phyloP scores from a whole-genome alignment of 2,113 vertebrate genomes.

The Neomonachus schauinslandi region DNA sequence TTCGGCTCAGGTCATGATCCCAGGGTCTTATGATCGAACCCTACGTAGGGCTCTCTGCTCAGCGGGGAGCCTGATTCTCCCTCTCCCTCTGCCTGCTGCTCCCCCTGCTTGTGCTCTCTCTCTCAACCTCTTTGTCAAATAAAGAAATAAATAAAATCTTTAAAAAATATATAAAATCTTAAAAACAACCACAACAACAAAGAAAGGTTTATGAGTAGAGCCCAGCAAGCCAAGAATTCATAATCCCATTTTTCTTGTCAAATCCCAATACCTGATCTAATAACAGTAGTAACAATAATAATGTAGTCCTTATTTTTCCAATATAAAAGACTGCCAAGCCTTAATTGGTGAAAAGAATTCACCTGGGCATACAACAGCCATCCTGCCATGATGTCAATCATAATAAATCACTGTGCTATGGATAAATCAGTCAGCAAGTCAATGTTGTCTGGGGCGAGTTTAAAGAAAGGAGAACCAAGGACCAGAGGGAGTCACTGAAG shows the following conservation, averaged over 20 bases:
- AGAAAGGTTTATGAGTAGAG: background rate
- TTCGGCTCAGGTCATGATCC: no score
- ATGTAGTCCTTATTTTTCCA: background rate
- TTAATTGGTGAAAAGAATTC: background rate
- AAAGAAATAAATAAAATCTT: no score
- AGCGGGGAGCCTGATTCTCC: no score
- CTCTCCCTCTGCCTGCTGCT: no score
- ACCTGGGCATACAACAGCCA: background rate
- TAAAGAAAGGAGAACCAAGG: background rate
- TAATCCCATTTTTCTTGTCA: background rate
- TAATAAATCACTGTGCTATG: background rate
- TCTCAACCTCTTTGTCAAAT: no score
- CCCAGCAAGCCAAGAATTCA: conserved; percentile 2
- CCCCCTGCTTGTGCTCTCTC: no score
- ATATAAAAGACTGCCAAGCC: background rate
- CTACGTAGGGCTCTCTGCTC: no score
- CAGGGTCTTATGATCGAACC: no score
- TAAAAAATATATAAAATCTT: background rate
- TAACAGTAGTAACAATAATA: background rate
- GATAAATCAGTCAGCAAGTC: background rate
- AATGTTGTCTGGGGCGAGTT: background rate
- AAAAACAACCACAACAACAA: background rate
- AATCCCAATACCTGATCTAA: background rate
- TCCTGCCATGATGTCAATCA: background rate
- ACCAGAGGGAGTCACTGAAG: background rate